A percentile compares a stretch with the other conserved stretches of the same genome.
Evolutionary conservation across 2,113 vertebrate species (phyloP).

Genomic region (Mungos mungo): DNA sequence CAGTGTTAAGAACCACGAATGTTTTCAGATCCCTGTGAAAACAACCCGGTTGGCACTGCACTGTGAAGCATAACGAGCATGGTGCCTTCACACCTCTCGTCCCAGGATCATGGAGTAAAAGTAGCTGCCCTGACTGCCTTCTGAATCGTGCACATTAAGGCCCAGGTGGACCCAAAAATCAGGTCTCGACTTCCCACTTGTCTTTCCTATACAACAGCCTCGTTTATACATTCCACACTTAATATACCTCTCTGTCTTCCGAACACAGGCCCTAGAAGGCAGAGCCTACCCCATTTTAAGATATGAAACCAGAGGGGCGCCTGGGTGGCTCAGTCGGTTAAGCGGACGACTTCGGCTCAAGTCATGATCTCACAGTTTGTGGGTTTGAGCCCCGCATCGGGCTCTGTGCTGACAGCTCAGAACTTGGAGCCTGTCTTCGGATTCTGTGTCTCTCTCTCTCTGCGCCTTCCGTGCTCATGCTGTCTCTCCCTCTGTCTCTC

Average conservation of each 20-base stretch:
- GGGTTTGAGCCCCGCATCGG: no score
- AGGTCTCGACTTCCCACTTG: background rate
- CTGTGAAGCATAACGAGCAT: background rate
- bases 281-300: background rate
- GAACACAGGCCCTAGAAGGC: background rate
- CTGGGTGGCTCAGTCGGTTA: no score
- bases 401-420: no score
- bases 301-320: background rate
- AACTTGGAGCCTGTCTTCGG: no score
- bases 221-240: background rate
- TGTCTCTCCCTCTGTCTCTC: no score
- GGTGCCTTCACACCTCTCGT: background rate
- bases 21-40: background rate
- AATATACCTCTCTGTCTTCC: background rate
- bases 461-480: no score
- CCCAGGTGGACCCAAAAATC: background rate
- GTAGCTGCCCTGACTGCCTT: background rate
- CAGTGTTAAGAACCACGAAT: background rate
- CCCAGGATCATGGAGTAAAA: background rate
- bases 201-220: background rate
- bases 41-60: background rate
- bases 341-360: no score
- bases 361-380: no score
- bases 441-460: no score
- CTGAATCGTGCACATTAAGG: background rate